Conservation (phyloP, 37 sponge, comb jelly and placozoan genomes). For the Ianthella basta region DNA sequence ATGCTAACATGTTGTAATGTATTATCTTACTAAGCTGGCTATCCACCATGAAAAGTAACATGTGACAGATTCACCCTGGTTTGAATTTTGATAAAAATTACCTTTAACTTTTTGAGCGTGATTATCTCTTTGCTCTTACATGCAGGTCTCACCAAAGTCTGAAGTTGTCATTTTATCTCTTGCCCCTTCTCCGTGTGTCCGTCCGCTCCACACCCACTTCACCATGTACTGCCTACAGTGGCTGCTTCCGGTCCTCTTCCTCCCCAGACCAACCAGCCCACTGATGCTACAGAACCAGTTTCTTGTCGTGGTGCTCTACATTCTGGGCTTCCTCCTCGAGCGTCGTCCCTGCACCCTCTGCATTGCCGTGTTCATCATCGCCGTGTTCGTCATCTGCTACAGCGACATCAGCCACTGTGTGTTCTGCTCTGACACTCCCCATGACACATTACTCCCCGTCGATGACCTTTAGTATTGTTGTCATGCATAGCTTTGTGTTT, state of each 20-base stretch:
- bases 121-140: no score
- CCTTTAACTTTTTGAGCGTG: no score
- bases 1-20: no score
- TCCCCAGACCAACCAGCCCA: conserved; percentile 85
- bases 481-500: not conserved
- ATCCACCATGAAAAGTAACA: no score
- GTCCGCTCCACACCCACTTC: no score
- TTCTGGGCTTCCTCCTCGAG: conserved; percentile 80
- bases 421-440: conserved; percentile 59
- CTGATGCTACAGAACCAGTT: conserved; percentile 84
- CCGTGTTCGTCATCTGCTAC: conserved; percentile 80
- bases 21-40: no score
- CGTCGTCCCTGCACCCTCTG: conserved; percentile 90
- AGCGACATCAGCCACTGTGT: conserved; percentile 83
- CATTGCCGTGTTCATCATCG: conserved; percentile 79
- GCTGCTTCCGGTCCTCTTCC: conserved; percentile 91
- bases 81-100: no score
- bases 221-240: conserved; percentile 96
- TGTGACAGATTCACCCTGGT: no score
- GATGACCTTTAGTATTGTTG: not conserved
- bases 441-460: not conserved
- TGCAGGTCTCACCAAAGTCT: no score
- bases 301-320: conserved; percentile 72
- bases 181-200: no score
- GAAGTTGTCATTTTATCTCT: no score